A percentile compares a stretch with the other conserved stretches of the same genome.
phyloP scores from a whole-genome alignment of 1,140 invertebrate genomes.

The Procambarus clarkii region DNA sequence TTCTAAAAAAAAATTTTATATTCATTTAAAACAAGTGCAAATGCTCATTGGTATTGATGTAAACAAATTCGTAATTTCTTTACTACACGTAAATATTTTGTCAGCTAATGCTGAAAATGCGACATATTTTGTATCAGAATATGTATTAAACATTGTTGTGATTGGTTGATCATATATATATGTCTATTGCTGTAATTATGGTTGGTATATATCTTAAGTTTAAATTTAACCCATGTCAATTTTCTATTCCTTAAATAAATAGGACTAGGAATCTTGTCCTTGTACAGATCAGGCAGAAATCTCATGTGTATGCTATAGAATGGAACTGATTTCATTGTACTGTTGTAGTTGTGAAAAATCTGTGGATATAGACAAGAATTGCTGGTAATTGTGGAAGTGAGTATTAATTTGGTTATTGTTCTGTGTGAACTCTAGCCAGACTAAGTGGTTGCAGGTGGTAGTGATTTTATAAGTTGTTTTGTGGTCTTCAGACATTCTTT shows the following conservation, averaged over 20 bases:
- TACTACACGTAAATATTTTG: background rate
- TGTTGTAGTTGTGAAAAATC: background rate
- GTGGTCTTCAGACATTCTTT: conserved; percentile 46
- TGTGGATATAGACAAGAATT: background rate
- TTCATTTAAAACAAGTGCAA: background rate
- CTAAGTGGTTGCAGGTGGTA: background rate
- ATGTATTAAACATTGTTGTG: background rate
- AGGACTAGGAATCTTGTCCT: background rate
- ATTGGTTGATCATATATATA: conserved; percentile 36
- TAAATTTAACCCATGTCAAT: conserved; percentile 34
- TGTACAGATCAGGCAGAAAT: conserved; percentile 1
- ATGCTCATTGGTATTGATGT: background rate
- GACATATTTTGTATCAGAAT: background rate
- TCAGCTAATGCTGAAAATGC: background rate
- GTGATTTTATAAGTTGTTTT: background rate
- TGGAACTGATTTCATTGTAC: background rate
- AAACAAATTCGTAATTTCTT: background rate
- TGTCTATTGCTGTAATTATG: conserved; percentile 43
- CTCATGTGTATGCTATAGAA: conserved; percentile 25
- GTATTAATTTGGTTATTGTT: background rate
- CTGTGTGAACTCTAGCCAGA: background rate
- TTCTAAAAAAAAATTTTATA: background rate
- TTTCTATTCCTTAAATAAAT: background rate
- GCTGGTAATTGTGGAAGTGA: background rate
- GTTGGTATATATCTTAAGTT: conserved; percentile 28